Evolutionary conservation across 2,113 vertebrate genomes (phyloP).

Genomic region (Chauna torquata): DNA sequence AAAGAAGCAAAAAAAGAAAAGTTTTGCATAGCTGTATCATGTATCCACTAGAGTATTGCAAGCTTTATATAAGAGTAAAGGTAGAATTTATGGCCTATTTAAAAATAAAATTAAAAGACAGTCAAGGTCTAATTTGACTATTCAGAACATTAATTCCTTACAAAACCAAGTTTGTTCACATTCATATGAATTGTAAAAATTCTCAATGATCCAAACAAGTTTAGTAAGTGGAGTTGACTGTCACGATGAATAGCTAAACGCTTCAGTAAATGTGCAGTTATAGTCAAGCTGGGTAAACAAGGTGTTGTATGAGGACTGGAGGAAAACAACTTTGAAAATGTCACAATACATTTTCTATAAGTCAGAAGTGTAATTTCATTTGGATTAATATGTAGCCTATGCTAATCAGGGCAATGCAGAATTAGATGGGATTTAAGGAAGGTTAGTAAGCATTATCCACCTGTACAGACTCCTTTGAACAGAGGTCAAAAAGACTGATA

Average conservation of each 20-base stretch:
- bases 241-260: background rate
- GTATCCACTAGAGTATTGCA: background rate
- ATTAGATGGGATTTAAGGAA: background rate
- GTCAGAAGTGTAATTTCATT: background rate
- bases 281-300: background rate
- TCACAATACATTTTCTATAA: background rate
- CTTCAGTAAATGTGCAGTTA: background rate
- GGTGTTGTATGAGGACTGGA: background rate
- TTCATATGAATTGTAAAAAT: background rate
- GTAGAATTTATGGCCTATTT: background rate
- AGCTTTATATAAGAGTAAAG: background rate
- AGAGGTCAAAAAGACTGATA: background rate
- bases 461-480: background rate
- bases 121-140: background rate
- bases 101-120: too few relatives aligned
- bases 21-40: background rate
- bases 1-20: background rate
- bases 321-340: background rate
- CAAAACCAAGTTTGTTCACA: background rate
- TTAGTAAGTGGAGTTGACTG: background rate
- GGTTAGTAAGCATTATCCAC: background rate
- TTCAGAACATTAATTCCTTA: background rate
- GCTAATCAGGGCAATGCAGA: background rate
- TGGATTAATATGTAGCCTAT: background rate
- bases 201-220: background rate